A percentile compares a stretch with the other conserved stretches of the same genome.
phyloP scores from a whole-genome alignment of 2,113 vertebrate genomes.

The Pseudorectes ferrugineus region DNA sequence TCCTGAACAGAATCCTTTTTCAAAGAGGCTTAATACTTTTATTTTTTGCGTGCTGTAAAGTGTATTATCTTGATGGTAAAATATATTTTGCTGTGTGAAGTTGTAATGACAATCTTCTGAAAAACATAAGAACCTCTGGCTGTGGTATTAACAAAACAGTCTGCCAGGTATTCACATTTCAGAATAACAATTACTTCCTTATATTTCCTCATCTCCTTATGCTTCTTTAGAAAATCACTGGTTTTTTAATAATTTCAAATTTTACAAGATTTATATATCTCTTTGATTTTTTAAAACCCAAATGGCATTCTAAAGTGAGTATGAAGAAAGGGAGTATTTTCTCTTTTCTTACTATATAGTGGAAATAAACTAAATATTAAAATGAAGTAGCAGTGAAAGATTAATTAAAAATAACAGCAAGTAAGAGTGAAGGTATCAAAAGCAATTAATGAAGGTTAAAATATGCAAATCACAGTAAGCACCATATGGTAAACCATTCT shows the following conservation, averaged over 20 bases:
- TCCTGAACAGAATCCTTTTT: neutral
- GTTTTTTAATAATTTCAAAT: neutral
- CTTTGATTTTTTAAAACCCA: too few species aligned
- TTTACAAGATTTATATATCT: neutral
- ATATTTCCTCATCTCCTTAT: neutral
- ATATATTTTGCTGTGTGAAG: neutral
- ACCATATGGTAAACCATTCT: conserved; percentile 41
- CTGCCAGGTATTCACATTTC: neutral
- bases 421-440: conserved; percentile 5
- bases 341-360: neutral
- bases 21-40: neutral
- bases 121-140: neutral
- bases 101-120: neutral
- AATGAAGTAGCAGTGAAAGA: conserved; percentile 8
- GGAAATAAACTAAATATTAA: conserved; percentile 11
- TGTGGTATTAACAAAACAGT: neutral
- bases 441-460: conserved; percentile 63
- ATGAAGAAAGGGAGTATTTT: neutral
- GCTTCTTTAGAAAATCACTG: neutral
- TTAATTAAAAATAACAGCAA: conserved; percentile 17
- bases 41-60: neutral
- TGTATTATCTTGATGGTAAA: neutral
- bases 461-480: conserved; percentile 21
- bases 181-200: neutral
- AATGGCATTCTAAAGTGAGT: neutral